Percentiles rank a stretch among this genome's conserved stretches.
Conservation (phyloP, 2,113 vertebrate genomes). For the Chascanopsetta lugubris region DNA sequence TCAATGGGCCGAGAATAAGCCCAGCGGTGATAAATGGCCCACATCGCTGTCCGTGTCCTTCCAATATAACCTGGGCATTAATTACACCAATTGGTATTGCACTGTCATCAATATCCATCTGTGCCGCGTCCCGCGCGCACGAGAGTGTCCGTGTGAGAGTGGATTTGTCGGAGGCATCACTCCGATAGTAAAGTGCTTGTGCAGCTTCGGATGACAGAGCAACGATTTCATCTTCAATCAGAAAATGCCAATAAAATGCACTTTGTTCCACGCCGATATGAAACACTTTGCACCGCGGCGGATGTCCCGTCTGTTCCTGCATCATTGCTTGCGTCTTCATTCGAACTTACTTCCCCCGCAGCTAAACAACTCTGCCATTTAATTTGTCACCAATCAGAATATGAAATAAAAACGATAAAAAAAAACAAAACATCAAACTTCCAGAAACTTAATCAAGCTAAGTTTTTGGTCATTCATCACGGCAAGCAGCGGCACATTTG, state of each 20-base stretch:
- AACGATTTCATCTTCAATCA: conserved; percentile 46
- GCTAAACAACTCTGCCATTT: conserved; percentile 8
- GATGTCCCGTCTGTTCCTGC: conserved; percentile 3
- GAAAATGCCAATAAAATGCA: conserved; percentile 42
- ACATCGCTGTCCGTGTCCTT: conserved; percentile 69
- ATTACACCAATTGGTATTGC: conserved; percentile 80
- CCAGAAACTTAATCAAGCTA: conserved; percentile 15
- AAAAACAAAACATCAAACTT: neutral
- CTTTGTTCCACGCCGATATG: conserved; percentile 11
- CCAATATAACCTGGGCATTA: conserved; percentile 79
- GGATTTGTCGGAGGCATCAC: conserved; percentile 29
- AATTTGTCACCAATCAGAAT: too few species aligned
- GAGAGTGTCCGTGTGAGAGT: conserved; percentile 1
- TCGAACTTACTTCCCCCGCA: conserved; percentile 2
- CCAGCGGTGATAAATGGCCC: conserved; percentile 78
- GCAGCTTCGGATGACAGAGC: neutral
- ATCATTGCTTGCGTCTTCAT: conserved; percentile 11
- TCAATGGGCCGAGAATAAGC: conserved; percentile 74
- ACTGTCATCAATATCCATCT: conserved; percentile 78
- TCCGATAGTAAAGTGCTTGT: conserved; percentile 13
- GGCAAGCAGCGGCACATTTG: conserved; percentile 9
- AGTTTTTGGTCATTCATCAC: conserved; percentile 18
- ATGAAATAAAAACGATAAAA: too few species aligned
- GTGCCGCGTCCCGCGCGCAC: conserved; percentile 21
- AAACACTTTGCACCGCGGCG: conserved; percentile 11